Evolutionary conservation across 1,140 invertebrate genomes (phyloP).

Genomic region (Drosophila mauritiana): DNA sequence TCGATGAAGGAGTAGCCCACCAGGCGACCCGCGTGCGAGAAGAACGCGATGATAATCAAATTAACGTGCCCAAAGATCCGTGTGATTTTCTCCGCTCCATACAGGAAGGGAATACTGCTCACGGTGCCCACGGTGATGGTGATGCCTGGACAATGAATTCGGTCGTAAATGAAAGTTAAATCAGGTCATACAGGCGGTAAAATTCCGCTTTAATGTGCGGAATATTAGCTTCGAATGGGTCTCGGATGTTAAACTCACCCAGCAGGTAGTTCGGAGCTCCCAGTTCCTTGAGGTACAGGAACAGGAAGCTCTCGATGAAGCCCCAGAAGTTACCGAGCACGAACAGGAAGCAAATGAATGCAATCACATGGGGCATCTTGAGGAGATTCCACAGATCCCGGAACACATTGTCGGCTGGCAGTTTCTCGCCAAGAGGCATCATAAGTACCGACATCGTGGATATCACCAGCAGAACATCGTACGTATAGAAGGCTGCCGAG

Average conservation of each 20-base stretch:
- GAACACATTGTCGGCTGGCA: constrained; percentile 90
- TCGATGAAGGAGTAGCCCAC: constrained; percentile 93
- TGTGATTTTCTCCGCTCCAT: constrained; percentile 92
- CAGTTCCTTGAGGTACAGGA: constrained; percentile 92
- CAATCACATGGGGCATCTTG: constrained; percentile 90
- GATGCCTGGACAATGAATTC: constrained; percentile 85
- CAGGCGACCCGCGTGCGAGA: constrained; percentile 91
- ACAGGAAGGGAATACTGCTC: constrained; percentile 91
- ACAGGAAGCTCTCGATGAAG: constrained; percentile 93
- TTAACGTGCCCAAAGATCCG: constrained; percentile 92
- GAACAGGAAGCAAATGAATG: constrained; percentile 91
- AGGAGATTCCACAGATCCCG: constrained; percentile 89
- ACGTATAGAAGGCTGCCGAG: constrained; percentile 91
- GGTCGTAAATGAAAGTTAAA: background rate
- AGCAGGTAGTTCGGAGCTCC: constrained; percentile 92
- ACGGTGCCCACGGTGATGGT: constrained; percentile 93
- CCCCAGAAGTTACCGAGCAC: constrained; percentile 92
- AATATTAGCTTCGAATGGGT: too few species aligned
- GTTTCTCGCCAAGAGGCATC: constrained; percentile 90
- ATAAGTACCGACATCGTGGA: constrained; percentile 89
- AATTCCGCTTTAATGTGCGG: background rate
- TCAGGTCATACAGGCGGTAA: background rate
- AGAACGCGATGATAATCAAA: constrained; percentile 92
- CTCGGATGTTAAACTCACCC: constrained; percentile 85
- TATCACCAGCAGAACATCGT: constrained; percentile 89